Evolutionary conservation across 1,140 invertebrate species (phyloP), one percentile per base, ranked within the genome.

Genomic region (Pogonomyrmex californicus): DNA sequence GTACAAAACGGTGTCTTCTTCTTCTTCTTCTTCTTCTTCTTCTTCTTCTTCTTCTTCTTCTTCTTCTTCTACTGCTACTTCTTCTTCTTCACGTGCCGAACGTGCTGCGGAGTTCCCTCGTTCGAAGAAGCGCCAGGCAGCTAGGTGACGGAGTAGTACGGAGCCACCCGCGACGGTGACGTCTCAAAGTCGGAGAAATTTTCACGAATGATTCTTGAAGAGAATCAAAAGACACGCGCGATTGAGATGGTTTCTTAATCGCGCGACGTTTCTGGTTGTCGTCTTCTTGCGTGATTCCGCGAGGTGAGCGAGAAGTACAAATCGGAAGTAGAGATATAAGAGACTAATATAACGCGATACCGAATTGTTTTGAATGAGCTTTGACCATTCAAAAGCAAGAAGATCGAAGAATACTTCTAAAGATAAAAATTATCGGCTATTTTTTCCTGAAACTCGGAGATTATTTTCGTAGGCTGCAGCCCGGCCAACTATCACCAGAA

Each of bases 1-100:
- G 70, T 63, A 81, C 79, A 17, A 63, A 70, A 85, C 83, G 68
- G 58, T 75, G 71, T 71, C 79, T 12, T 82, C 78, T 41, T 51
- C 49, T 54, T 36, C 66, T 44, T 76, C 71, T 58, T 58, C 71
- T 41, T 77, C 58, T 41, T 71, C 66, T 51, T 70, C n/a, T 47
- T 78, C 65, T 47, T 49, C 44, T 47, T 73, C 49, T 63, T 60
- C n/a, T 56, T 68, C 66, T 49, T 51, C 66, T 49, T 75, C 49
- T 73, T 73, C 70, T 36, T 73, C 70, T 54, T 63, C 33, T 63
- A 0, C 23, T 23, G 0, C 23, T 23, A 23, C 23, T 23, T 62
- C 54, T 58, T 68, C 77, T n/a, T 68, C 77, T 56, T 83, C 66
- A 75, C 54, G 68, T 83, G 77, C 49, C n/a, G 41, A 17, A 75